These are phyloP conservation scores for Callorhinus ursinus DNA, from an alignment of 2,113 vertebrate species.

Conservation along the genomic window DNA sequence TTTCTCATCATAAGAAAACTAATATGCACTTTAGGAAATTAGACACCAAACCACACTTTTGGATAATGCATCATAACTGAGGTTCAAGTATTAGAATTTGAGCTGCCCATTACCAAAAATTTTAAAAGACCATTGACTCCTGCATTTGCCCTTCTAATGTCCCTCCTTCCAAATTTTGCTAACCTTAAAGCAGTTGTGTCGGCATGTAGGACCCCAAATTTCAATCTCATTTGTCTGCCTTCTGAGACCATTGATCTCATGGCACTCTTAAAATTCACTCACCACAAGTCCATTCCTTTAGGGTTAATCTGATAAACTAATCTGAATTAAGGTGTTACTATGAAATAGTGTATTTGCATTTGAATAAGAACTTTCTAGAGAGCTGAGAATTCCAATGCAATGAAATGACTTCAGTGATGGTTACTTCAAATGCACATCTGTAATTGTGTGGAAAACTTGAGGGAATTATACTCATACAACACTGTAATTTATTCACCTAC, in stretches of 20 bases:
- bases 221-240: neutral
- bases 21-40: neutral
- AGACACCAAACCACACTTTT: neutral
- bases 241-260: neutral
- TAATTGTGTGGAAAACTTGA: neutral
- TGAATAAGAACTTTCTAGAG: neutral
- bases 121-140: neutral
- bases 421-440: neutral
- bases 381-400: neutral
- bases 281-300: neutral
- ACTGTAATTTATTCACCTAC: neutral
- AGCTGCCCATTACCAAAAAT: neutral
- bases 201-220: neutral
- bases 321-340: neutral
- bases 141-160: neutral
- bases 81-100: slow-evolving; percentile 6
- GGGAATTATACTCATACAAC: neutral
- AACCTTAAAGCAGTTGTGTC: neutral
- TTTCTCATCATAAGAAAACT: neutral
- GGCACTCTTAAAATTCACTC: neutral
- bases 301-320: neutral
- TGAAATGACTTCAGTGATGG: neutral
- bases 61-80: neutral
- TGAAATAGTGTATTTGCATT: neutral
- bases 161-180: neutral